phyloP scores from a whole-genome alignment of 2,888 invertebrate species.

The Mimas tiliae region DNA sequence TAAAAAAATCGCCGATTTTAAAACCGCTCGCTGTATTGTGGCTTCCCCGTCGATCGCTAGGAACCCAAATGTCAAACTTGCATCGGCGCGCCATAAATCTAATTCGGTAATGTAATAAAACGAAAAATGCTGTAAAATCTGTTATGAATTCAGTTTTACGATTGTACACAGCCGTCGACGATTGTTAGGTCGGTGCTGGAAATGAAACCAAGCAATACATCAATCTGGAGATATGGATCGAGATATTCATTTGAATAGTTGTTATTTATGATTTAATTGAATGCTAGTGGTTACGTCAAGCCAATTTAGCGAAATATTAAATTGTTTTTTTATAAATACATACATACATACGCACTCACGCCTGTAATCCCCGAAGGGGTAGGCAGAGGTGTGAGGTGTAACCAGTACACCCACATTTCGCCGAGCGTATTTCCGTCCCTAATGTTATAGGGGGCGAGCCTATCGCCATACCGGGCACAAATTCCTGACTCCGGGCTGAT shows the following conservation, averaged over 20 bases:
- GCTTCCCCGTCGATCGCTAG: background rate
- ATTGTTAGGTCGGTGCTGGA: background rate
- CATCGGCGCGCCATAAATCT: conserved; percentile 50
- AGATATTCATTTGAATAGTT: background rate
- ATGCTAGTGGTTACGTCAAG: background rate
- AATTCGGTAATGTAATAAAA: conserved; percentile 63
- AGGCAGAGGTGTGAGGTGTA: too few relatives aligned
- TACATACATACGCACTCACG: too few relatives aligned
- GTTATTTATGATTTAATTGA: background rate
- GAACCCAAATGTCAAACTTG: conserved; percentile 13
- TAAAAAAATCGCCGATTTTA: background rate
- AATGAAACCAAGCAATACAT: background rate
- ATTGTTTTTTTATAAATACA: background rate
- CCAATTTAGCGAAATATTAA: background rate
- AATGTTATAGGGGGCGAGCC: too few relatives aligned
- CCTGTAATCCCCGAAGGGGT: too few relatives aligned
- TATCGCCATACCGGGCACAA: too few relatives aligned
- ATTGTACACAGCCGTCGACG: conserved; percentile 43
- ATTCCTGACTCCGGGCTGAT: too few relatives aligned
- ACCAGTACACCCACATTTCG: too few relatives aligned
- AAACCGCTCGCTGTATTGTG: background rate
- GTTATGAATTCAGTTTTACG: conserved; percentile 48
- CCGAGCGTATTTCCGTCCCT: too few relatives aligned
- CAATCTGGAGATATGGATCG: background rate
- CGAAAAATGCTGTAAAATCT: conserved; percentile 61